Percentiles rank a stretch among this genome's conserved stretches.
These are phyloP conservation scores for Falco berigora DNA, from an alignment of 2,797 vertebrate genomes.

Conservation along the genomic window DNA sequence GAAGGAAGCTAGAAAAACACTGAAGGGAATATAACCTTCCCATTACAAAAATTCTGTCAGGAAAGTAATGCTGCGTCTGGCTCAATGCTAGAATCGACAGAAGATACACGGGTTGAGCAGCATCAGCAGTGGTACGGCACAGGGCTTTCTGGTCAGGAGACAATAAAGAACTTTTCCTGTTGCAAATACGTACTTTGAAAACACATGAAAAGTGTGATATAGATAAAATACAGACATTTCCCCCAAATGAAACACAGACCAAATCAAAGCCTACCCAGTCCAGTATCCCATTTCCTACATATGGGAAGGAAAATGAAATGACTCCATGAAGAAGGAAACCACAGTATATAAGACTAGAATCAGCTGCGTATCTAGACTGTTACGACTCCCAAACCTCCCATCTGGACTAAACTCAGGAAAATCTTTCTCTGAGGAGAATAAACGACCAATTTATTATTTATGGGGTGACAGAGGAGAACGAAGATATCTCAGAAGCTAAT, in stretches of 20 bases:
- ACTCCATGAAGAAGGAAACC: not conserved
- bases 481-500: not conserved
- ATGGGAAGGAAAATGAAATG: slow-evolving; percentile 23
- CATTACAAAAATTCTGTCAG: not conserved
- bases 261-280: slow-evolving; percentile 10
- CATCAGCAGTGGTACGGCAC: not conserved
- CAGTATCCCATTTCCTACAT: slow-evolving; percentile 25
- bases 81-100: not conserved
- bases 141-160: not conserved
- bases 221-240: slow-evolving; percentile 41
- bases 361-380: not conserved
- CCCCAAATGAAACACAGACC: slow-evolving; percentile 29
- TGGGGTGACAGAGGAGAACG: not conserved
- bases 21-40: not conserved
- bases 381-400: not conserved
- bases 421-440: slow-evolving; percentile 12
- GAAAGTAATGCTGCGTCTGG: not conserved
- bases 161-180: not conserved
- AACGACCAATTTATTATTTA: slow-evolving; percentile 22
- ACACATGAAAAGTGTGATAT: not conserved
- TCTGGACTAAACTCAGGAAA: slow-evolving; percentile 11
- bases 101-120: not conserved
- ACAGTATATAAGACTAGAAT: not conserved
- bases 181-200: slow-evolving; percentile 8
- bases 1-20: not conserved